Percentiles rank a stretch among this genome's conserved stretches.
phyloP scores from a whole-genome alignment of 2,888 invertebrate genomes.

The Eupithecia vulgata region DNA sequence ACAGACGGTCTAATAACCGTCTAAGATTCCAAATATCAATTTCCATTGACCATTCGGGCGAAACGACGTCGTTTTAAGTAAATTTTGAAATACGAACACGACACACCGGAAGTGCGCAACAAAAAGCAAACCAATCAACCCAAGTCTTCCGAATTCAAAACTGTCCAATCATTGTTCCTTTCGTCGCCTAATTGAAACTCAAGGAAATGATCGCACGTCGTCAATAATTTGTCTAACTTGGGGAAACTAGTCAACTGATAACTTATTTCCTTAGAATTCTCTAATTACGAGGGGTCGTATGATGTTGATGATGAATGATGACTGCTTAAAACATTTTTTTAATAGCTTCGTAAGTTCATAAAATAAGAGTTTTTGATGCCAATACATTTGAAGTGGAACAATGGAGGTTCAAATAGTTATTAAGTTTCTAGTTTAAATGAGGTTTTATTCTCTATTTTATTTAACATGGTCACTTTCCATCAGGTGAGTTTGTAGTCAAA shows the following conservation, averaged over 20 bases:
- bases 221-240: slow-evolving; percentile 46
- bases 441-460: slow-evolving; percentile 7
- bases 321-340: slow-evolving; percentile 8
- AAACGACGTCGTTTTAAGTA: slow-evolving; percentile 63
- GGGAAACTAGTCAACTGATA: slow-evolving; percentile 37
- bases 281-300: slow-evolving; percentile 67
- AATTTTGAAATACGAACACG: slow-evolving; percentile 65
- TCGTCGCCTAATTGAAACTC: slow-evolving; percentile 51
- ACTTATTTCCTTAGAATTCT: slow-evolving; percentile 69
- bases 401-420: slow-evolving; percentile 9
- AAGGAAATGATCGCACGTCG: slow-evolving; percentile 45
- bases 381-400: neutral
- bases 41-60: slow-evolving; percentile 75
- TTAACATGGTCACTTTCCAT: neutral
- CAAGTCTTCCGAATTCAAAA: slow-evolving; percentile 69
- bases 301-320: no score
- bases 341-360: neutral
- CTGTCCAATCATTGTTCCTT: slow-evolving; percentile 71
- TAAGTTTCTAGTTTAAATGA: slow-evolving; percentile 5
- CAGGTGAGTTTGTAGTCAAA: no score
- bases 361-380: neutral
- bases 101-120: slow-evolving; percentile 77
- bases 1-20: slow-evolving; percentile 79
- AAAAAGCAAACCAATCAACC: slow-evolving; percentile 78
- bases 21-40: slow-evolving; percentile 82